Evolutionary conservation across 2,888 invertebrate genomes (phyloP), one percentile per base, ranked within the genome.

Genomic region (Tortricodes alternella): DNA sequence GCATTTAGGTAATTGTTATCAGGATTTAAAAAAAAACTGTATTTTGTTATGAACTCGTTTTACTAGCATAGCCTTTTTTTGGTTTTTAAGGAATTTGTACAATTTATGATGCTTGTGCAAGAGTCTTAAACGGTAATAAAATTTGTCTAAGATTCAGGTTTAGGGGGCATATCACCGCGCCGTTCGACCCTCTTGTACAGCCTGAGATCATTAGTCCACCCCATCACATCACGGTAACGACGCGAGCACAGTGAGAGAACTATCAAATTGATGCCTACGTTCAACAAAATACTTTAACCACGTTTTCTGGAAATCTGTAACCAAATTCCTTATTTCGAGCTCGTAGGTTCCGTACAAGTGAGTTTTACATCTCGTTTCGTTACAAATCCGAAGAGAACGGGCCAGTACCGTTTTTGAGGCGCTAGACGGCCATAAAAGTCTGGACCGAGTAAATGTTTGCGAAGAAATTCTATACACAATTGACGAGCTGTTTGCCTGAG

Each of bases 371-470:
- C 76, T 78, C 76, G 76, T 79, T 79, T 76, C 68, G 70, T 74
- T 72, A 76, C 74, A 80, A 83, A 83, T 83, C 79, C 76, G 69
- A 67, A 78, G 80, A 78, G 80, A 81, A 73, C 75, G 66, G 69
- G 61, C 52, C 67, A 56, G 53, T 58, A 52, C 53, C 51, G 53
- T 39, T 53, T 46, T 27, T 19, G 18, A 48, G 53, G 58, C 59
- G 59, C 61, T 60, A 61, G 65, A 56, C 62, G 62, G 56, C 41
- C 51, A 35, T 43, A 59, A 71, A 74, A 70, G 64, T 70, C 73
- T 71, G 70, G 66, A 67, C 70, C 66, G 63, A 67, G 62, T 65
- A 70, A 69, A 64, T 64, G 70, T 70, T 69, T 59, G 64, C 65
- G 70, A 73, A 70, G 68, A 67, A 67, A 74, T 73, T 65, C 63